Evolutionary conservation across 2,888 invertebrate species (phyloP), one percentile per base, ranked within the genome.

Genomic region (Noctua fimbriata): DNA sequence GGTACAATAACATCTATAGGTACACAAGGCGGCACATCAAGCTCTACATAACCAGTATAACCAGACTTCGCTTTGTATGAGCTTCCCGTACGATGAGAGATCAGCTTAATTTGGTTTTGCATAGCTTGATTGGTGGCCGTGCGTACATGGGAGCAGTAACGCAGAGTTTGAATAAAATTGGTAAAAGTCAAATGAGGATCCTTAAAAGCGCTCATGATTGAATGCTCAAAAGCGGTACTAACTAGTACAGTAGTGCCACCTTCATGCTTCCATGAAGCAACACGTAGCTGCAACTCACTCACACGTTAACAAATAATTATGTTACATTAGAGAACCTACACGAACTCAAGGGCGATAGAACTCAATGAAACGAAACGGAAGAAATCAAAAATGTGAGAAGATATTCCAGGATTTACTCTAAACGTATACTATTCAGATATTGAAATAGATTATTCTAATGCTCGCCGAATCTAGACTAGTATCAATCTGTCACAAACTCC

Each of bases 381-480:
- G 21, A 58, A 58, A 73, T 65, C 18, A 66, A 28, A n/a, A 55
- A 66, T 0, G 3, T 3, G 21, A 32, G 18, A 41, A 5, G 7
- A 24, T 16, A 21, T 75, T 28, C 32, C n/a, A 75, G 14, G 1
- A 6, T 32, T 58, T 10, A 41, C 5, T 21, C 4, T 44, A 52
- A 41, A 10, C 10, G 41, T 66, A 12, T 49, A 52, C 12, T 65
- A 65, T 65, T 9, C 58, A 58, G 24, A 52, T 47, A 67, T 71
- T 6, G 36, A 47, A 71, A 55, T 71, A 71, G 28, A 67, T 52
- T 67, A 71, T 79, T 71, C 81, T 49, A 82, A 79, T 73, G 18
- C 32, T 63, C 47, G 21, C 47, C 21, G 28, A 60, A 71, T 49
- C 49, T 67, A 76, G 69, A 44, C 58, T 44, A 16, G 14, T 83